Evolutionary conservation across 2,888 invertebrate genomes (phyloP), one percentile per base, ranked within the genome.

Genomic region (Melieria picta): DNA sequence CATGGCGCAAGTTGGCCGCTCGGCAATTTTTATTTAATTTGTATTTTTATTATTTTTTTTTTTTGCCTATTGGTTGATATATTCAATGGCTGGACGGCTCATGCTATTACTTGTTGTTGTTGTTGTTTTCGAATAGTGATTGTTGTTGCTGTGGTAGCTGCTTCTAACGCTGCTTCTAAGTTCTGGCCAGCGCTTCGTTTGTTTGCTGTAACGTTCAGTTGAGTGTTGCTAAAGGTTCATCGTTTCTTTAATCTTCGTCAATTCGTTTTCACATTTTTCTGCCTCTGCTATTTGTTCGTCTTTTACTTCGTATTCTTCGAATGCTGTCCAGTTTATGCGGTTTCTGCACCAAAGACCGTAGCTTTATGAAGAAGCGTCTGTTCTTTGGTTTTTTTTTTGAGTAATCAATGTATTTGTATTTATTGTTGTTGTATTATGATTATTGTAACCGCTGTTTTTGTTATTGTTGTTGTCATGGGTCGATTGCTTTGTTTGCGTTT

Each of bases 241-340:
- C 52, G 52, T 52, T 52, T 52, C 52, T 52, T 52, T 52, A 52
- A 52, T 52, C 52, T 52, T 52, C 13, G 11, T 52, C 52, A 52
- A 52, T 52, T 52, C 13, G 5, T 52, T n/a, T 52, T 52, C 11
- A 11, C 13, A 5, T 52, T 5, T 52, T 52, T 5, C 5, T 6
- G 10, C 13, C 5, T 11, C 10, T 52, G 52, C 10, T 30, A 30
- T 30, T 30, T 30, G 30, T 30, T 30, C 30, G 30, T 30, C 30
- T 30, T 30, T 2, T 30, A 30, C 30, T 30, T 30, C 30, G 30
- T 30, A 30, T 30, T 30, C 30, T 30, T 30, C 30, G 30, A 30
- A 30, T 30, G 30, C 30, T 30, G 30, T 30, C 30, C 30, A 30
- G 30, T 30, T 30, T 30, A 30, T 30, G 30, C 30, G 30, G 30